Conservation (phyloP, 2,113 vertebrate species). For the Bombycilla garrulus region DNA sequence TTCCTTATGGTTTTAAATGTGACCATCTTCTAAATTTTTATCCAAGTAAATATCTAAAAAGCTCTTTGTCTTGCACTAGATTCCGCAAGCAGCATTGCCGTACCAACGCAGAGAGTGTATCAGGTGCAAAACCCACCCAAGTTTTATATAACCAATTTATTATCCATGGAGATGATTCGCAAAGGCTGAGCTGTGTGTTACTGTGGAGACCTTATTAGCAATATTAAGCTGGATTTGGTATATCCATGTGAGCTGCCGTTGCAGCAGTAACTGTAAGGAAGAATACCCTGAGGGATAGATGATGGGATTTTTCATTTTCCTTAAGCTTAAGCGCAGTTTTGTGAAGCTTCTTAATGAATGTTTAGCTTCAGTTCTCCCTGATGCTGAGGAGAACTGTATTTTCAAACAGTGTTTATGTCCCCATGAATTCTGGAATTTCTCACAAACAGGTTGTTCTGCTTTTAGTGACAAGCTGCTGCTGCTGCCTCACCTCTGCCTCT, state of each 20-base stretch:
- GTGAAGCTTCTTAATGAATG: neutral
- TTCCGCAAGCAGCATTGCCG: neutral
- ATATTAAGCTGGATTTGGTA: conserved; percentile 7
- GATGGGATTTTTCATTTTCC: conserved; percentile 11
- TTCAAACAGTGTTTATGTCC: neutral
- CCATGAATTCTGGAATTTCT: neutral
- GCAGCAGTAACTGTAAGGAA: neutral
- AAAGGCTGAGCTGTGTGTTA: conserved; percentile 14
- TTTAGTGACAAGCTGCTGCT: neutral
- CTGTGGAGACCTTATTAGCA: conserved; percentile 42
- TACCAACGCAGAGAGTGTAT: neutral
- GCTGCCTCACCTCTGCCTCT: neutral
- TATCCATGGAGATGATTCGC: neutral
- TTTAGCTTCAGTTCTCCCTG: neutral
- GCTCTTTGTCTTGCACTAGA: neutral
- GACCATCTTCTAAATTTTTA: neutral
- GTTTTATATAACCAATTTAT: conserved; percentile 31
- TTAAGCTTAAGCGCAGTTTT: conserved; percentile 1
- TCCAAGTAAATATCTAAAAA: neutral
- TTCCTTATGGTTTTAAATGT: neutral
- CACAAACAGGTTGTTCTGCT: neutral
- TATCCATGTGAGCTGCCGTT: neutral
- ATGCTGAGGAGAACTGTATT: neutral
- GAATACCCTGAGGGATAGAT: neutral
- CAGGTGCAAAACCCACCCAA: conserved; percentile 1